phyloP scores from a whole-genome alignment of 2,888 invertebrate species.

The Ernsta delagoae region DNA sequence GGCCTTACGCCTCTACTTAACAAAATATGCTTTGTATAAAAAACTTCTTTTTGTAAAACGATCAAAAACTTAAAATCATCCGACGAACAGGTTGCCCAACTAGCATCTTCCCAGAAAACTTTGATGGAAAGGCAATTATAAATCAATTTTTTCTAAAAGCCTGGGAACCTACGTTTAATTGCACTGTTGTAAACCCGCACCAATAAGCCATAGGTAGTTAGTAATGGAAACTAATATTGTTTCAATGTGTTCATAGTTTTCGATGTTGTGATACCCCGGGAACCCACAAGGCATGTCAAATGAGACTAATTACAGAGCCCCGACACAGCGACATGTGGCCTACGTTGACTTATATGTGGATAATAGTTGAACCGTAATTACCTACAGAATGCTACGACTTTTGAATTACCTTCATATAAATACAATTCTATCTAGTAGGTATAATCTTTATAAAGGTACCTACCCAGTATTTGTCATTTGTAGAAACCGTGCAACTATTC shows the following conservation, averaged over 20 bases:
- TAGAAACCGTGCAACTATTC: too few relatives aligned
- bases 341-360: too few relatives aligned
- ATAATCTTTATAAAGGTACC: too few relatives aligned
- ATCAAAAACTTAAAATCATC: not conserved
- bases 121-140: conserved; percentile 28
- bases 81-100: not conserved
- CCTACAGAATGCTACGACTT: too few relatives aligned
- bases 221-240: conserved; percentile 41
- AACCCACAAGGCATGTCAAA: conserved; percentile 70
- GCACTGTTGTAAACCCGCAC: conserved; percentile 29
- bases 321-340: conserved; percentile 72
- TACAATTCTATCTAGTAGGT: too few relatives aligned
- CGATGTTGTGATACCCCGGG: conserved; percentile 51
- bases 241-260: conserved; percentile 32
- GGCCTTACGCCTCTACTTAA: too few relatives aligned
- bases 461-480: too few relatives aligned
- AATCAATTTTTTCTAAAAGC: conserved; percentile 10
- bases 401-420: too few relatives aligned
- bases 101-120: conserved; percentile 7
- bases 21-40: too few relatives aligned
- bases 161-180: conserved; percentile 38
- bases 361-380: too few relatives aligned
- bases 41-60: not conserved
- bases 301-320: conserved; percentile 71
- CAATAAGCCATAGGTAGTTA: conserved; percentile 32